Evolutionary conservation across 2,797 vertebrate genomes (phyloP).

Genomic region (Scolopax bukidnonensis): DNA sequence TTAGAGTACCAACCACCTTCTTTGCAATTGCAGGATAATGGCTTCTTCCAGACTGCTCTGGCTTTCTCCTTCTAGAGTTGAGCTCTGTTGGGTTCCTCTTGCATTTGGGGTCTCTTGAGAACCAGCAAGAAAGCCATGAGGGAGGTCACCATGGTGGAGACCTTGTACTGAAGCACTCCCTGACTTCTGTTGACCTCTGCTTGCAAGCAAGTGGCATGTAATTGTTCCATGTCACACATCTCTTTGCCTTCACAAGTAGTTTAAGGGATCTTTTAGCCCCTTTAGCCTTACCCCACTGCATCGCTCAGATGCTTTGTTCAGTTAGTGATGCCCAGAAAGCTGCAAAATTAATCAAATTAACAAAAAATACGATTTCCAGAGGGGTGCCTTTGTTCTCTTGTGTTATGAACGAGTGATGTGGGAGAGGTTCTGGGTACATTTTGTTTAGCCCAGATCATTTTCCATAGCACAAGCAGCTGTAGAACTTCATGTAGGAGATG

Average conservation of each 20-base stretch:
- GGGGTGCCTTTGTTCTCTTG: neutral
- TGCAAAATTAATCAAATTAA: neutral
- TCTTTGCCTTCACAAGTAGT: neutral
- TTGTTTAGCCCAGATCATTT: neutral
- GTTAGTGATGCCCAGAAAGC: neutral
- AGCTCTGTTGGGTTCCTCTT: neutral
- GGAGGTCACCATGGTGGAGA: neutral
- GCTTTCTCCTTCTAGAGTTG: neutral
- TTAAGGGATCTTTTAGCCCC: neutral
- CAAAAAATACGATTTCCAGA: neutral
- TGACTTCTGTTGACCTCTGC: neutral
- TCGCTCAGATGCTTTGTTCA: neutral
- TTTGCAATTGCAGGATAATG: neutral
- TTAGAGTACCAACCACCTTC: neutral
- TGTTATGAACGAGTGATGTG: neutral
- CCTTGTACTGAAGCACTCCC: neutral
- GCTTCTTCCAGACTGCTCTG: neutral
- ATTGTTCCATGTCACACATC: rapidly evolving
- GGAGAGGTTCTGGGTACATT: neutral
- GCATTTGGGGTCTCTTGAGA: neutral
- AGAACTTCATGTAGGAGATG: neutral
- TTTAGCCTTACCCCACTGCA: neutral
- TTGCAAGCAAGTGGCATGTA: neutral
- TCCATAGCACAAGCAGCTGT: neutral
- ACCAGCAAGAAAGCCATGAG: neutral